A percentile compares a stretch with the other conserved stretches of the same genome.
These are phyloP conservation scores for Drosophila borealis DNA, from an alignment of 2,888 invertebrate genomes.

Conservation along the genomic window DNA sequence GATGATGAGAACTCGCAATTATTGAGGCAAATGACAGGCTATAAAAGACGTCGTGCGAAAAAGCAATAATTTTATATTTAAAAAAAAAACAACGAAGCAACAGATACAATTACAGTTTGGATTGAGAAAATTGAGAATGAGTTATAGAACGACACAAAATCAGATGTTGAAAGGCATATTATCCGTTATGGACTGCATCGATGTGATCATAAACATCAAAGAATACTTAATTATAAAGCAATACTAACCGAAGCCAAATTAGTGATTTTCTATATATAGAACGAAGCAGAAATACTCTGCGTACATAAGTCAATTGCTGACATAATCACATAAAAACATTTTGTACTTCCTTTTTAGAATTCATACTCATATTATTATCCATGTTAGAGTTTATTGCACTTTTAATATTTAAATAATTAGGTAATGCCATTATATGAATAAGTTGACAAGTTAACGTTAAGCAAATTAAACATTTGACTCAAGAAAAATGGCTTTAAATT, in stretches of 20 bases:
- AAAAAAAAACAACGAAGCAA: conserved; percentile 26
- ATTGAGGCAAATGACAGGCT: conserved; percentile 88
- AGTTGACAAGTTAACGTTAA: conserved; percentile 43
- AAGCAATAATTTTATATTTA: conserved; percentile 66
- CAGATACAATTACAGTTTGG: conserved; percentile 12
- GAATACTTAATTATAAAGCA: conserved; percentile 60
- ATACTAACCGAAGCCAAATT: conserved; percentile 73
- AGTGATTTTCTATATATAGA: conserved; percentile 70
- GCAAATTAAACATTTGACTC: conserved; percentile 53
- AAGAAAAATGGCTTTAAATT: conserved; percentile 66
- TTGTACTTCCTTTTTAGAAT: conserved; percentile 70
- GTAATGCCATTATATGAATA: conserved; percentile 30
- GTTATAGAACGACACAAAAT: conserved; percentile 12
- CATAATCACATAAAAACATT: conserved; percentile 66
- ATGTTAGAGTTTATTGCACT: conserved; percentile 54
- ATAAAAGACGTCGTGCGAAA: conserved; percentile 86
- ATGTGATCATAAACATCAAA: conserved; percentile 67
- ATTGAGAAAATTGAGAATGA: conserved; percentile 13
- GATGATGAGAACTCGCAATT: conserved; percentile 90
- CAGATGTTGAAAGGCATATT: conserved; percentile 37
- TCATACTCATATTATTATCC: conserved; percentile 42
- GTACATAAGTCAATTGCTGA: conserved; percentile 69
- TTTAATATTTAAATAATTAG: conserved; percentile 42
- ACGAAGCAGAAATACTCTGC: conserved; percentile 28
- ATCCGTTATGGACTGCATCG: conserved; percentile 62